phyloP scores from a whole-genome alignment of 2,797 vertebrate genomes.

The Tragopan temminckii region DNA sequence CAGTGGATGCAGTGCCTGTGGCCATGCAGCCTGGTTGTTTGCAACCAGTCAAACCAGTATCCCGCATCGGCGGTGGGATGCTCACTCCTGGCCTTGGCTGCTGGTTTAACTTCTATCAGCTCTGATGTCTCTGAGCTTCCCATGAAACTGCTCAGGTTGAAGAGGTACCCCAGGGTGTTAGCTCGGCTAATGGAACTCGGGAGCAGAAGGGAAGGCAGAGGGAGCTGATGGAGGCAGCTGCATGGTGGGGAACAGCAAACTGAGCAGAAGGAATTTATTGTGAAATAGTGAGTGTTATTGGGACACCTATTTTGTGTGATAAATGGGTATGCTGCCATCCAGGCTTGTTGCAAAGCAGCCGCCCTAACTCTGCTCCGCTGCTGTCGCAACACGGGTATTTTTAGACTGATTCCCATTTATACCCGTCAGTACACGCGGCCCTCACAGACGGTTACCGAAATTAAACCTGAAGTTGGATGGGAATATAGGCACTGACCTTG shows the following conservation, averaged over 20 bases:
- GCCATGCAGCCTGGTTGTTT: neutral
- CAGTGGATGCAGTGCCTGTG: neutral
- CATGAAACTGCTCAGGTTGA: neutral
- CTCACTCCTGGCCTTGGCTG: neutral
- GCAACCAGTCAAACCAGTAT: neutral
- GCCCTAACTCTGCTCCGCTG: neutral
- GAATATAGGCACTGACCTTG: slow-evolving; percentile 55
- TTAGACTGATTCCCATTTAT: slow-evolving; percentile 53
- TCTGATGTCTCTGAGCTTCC: neutral
- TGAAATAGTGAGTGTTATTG: neutral
- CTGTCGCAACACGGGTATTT: slow-evolving; percentile 29
- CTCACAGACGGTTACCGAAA: slow-evolving; percentile 22
- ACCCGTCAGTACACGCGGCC: neutral
- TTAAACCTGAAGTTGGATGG: slow-evolving; percentile 58
- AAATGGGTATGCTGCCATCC: neutral
- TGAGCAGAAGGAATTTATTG: neutral
- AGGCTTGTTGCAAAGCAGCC: neutral
- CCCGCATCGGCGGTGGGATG: neutral
- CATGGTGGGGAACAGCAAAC: slow-evolving; percentile 21
- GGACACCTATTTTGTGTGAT: slow-evolving; percentile 10
- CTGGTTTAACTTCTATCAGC: neutral
- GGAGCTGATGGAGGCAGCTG: neutral
- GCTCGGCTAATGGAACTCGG: neutral
- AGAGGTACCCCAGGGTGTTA: neutral
- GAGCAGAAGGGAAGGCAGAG: neutral